Evolutionary conservation across 2,888 invertebrate species (phyloP).

Genomic region (Malacosoma neustria): DNA sequence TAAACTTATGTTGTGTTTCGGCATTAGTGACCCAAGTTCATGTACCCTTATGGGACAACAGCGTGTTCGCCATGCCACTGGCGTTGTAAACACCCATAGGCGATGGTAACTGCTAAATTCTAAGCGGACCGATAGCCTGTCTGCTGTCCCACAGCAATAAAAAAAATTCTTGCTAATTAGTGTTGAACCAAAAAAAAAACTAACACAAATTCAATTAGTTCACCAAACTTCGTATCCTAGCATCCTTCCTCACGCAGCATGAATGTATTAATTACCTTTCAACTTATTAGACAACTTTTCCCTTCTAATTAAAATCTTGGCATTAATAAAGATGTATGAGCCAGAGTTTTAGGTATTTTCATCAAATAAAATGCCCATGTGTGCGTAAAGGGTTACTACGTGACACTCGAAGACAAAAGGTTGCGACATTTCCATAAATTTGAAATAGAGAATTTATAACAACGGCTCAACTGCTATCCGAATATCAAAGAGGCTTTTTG

Average conservation of each 20-base stretch:
- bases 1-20: too few species aligned
- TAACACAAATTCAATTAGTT: too few species aligned
- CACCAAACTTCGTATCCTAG: not conserved
- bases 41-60: too few species aligned
- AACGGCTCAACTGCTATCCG: slow-evolving; percentile 11
- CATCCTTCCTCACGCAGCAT: slow-evolving; percentile 1
- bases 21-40: too few species aligned
- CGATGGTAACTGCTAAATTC: too few species aligned
- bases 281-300: slow-evolving; percentile 4
- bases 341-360: slow-evolving; percentile 11
- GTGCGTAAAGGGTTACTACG: slow-evolving; percentile 24
- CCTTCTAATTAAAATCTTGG: slow-evolving; percentile 7
- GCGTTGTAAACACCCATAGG: too few species aligned
- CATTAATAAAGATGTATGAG: slow-evolving; percentile 4
- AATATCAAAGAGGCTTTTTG: slow-evolving; percentile 7
- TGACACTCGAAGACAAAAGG: slow-evolving; percentile 29
- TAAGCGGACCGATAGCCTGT: too few species aligned
- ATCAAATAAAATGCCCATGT: slow-evolving; percentile 24
- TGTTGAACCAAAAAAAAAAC: too few species aligned
- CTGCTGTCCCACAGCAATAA: too few species aligned
- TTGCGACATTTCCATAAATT: slow-evolving; percentile 29
- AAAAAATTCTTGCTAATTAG: too few species aligned
- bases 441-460: slow-evolving; percentile 23
- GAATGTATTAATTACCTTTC: slow-evolving; percentile 7
- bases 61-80: too few species aligned